These are phyloP conservation scores for Mirounga angustirostris DNA, from an alignment of 2,113 vertebrate species.

Conservation along the genomic window DNA sequence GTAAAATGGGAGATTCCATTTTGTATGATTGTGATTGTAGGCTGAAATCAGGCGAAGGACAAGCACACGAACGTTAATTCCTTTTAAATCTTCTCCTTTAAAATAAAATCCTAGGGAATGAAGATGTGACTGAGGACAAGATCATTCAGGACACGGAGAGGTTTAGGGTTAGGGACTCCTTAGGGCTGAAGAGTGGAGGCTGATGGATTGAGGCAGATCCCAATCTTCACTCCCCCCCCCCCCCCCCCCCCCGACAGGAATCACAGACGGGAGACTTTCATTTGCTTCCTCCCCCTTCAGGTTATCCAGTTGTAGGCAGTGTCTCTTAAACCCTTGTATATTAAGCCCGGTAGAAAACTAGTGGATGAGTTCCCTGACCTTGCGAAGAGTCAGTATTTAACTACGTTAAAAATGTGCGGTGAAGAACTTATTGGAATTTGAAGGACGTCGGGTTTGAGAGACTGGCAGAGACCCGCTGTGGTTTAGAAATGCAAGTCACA, in stretches of 20 bases:
- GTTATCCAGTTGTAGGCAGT: too few relatives aligned
- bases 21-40: neutral
- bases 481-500: neutral
- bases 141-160: too few relatives aligned
- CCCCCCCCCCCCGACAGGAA: too few relatives aligned
- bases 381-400: neutral
- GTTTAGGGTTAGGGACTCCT: neutral
- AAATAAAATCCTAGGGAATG: neutral
- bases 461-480: neutral
- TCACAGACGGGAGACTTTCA: too few relatives aligned
- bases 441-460: neutral
- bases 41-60: neutral
- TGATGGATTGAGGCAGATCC: neutral
- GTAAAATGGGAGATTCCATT: neutral
- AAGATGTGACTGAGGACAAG: too few relatives aligned
- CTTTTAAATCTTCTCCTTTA: neutral
- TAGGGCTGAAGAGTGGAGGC: too few relatives aligned
- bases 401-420: rapidly evolving
- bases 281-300: neutral
- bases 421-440: neutral
- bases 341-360: neutral
- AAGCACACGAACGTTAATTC: neutral
- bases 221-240: rapidly evolving
- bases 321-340: too few relatives aligned
- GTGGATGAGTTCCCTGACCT: neutral